Conservation (phyloP, 2,113 vertebrate species). For the Chroicocephalus ridibundus region DNA sequence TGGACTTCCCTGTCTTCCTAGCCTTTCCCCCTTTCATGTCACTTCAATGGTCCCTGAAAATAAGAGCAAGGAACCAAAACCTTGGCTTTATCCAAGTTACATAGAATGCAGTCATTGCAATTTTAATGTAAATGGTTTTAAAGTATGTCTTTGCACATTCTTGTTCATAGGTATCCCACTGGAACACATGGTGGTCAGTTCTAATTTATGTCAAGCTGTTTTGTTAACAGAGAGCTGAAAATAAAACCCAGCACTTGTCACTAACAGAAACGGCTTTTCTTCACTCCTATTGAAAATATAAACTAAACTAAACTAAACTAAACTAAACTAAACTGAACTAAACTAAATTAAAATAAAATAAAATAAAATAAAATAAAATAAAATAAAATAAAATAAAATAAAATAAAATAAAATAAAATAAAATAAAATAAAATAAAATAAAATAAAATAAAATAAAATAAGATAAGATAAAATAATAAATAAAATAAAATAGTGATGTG, state of each 20-base stretch:
- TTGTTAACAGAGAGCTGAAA: neutral
- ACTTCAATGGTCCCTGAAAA: neutral
- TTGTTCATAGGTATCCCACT: neutral
- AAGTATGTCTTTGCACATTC: neutral
- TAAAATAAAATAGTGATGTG: neutral
- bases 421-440: no score
- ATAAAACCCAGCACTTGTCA: neutral
- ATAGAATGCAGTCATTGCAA: neutral
- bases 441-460: no score
- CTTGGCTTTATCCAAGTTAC: neutral
- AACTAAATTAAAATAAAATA: neutral
- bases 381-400: no score
- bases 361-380: no score
- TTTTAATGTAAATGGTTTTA: neutral
- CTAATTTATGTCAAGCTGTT: constrained; percentile 35
- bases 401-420: no score
- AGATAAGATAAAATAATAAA: no score
- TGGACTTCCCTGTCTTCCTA: neutral
- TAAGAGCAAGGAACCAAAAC: neutral
- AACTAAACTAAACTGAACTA: no score
- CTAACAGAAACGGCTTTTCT: neutral
- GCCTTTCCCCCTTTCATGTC: neutral
- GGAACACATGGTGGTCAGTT: neutral
- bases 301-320: neutral
- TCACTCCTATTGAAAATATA: neutral